Evolutionary conservation across 2,888 invertebrate genomes (phyloP), one percentile per base, ranked within the genome.

Genomic region (Amphipoea oculea): DNA sequence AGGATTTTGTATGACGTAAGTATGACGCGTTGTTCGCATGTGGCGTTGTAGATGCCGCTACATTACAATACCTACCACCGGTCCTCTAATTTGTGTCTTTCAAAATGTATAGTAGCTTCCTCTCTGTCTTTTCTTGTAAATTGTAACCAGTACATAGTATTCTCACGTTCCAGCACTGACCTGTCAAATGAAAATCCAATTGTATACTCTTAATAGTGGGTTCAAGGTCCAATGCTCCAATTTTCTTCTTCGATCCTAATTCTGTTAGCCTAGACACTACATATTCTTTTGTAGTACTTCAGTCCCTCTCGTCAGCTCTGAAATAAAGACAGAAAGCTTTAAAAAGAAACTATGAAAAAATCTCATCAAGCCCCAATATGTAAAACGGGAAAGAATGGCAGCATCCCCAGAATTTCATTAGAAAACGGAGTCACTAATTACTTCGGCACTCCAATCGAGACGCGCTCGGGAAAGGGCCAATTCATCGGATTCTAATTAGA

Each of bases 401-500:
- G 54, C 79, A 67, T 81, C 77, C 67, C 73, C 77, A 77, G 87
- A 87, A 87, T 88, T 89, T 89, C 77, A 86, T 87, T 87, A 89
- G 85, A 79, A 88, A 84, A 78, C 83, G 78, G 73, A 88, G 77
- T 89, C 82, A 79, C 88, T 88, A 88, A 88, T 88, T 89, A 88
- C 84, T 89, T 84, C 48, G 77, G 78, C 78, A 77, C 70, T 84
- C 77, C 73, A 67, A 77, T 85, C 78, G 77, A 66, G 85, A 48
- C 60, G 72, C 65, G 73, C 71, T 69, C 84, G 57, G 67, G 76
- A 86, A 88, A 86, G 85, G 84, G 86, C 87, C 89, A 89, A 88
- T 88, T 89, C 89, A 89, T 89, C 84, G 89, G 71, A 88, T 89
- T 87, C 88, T 88, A 89, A 89, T 89, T 89, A 88, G 85, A 89